Evolutionary conservation across 1,140 invertebrate species (phyloP), one percentile per base, ranked within the genome.

Genomic region (Zaprionus vittiger): DNA sequence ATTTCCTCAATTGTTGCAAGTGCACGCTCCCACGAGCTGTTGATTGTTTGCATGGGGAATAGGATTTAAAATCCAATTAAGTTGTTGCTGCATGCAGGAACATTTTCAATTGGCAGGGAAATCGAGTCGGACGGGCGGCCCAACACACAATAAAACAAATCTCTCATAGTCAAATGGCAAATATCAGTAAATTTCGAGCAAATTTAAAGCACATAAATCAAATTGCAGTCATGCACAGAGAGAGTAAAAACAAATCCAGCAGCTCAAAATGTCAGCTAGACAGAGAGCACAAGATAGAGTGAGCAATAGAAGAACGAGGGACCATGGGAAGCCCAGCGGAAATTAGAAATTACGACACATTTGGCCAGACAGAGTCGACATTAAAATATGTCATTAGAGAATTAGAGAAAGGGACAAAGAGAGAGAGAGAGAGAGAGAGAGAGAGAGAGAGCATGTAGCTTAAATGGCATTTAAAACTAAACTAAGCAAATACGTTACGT

Each of bases 271-370:
- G 72, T 63, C 38, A 31, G 28, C 11, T 20, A 17, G 26, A 52
- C 20, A 49, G 14, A 22, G 31, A n/a, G n/a, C 47, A 37, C 44
- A 28, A 47, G 5, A 22, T n/a, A 22, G n/a, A 47, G 4, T 28
- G 15, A 20, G 22, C 37, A 15, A 37, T 49, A 28, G 52, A 34
- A 31, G 26, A 52, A 49, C 26, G 12, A 49, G 22, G 34, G 38
- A 37, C 24, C 4, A 65, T 31, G 37, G 12, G 6, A 74, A 22
- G 20, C 24, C 34, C 69, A 73, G 71, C 74, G 76, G 70, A 80
- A 89, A 83, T 87, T 87, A 75, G 77, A 86, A 89, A 83, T 87
- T 89, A 87, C 84, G 83, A 89, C 84, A 87, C 84, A 80, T 77
- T 74, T 69, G 56, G 28, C 59, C 44, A 77, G 52, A 68, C 49